Percentiles rank a stretch among this genome's conserved stretches.
Conservation (phyloP, 2,113 vertebrate species). For the Ictalurus furcatus region DNA sequence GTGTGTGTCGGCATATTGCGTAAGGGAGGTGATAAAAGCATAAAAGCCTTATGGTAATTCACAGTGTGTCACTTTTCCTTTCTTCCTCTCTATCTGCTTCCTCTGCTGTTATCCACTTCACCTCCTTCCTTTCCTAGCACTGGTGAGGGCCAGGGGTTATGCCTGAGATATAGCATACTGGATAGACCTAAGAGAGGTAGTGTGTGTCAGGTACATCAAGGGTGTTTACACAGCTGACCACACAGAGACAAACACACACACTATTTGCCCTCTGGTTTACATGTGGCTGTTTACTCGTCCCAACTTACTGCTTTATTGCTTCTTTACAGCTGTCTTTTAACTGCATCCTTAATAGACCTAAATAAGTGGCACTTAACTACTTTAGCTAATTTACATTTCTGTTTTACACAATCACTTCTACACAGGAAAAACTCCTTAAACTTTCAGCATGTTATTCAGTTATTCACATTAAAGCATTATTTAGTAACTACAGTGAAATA, state of each 20-base stretch:
- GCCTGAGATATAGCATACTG: background rate
- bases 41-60: slow-evolving; percentile 39
- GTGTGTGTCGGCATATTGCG: slow-evolving; percentile 33
- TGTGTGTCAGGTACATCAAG: slow-evolving; percentile 28
- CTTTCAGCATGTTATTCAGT: background rate
- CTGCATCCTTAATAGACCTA: slow-evolving; percentile 1
- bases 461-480: background rate
- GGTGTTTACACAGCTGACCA: slow-evolving; percentile 50
- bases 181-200: background rate
- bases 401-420: background rate
- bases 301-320: slow-evolving; percentile 13
- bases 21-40: slow-evolving; percentile 47
- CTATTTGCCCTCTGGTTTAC: slow-evolving; percentile 26
- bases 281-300: slow-evolving; percentile 12
- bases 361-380: background rate
- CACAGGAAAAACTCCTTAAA: background rate
- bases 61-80: slow-evolving; percentile 6
- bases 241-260: slow-evolving; percentile 16
- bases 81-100: slow-evolving; percentile 8
- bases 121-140: slow-evolving; percentile 14
- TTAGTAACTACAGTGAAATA: background rate
- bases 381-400: slow-evolving; percentile 1
- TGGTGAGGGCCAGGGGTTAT: background rate
- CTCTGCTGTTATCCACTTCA: background rate
- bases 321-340: slow-evolving; percentile 12